Evolutionary conservation across 1,140 invertebrate species (phyloP).

Genomic region (Chymomyza costata): DNA sequence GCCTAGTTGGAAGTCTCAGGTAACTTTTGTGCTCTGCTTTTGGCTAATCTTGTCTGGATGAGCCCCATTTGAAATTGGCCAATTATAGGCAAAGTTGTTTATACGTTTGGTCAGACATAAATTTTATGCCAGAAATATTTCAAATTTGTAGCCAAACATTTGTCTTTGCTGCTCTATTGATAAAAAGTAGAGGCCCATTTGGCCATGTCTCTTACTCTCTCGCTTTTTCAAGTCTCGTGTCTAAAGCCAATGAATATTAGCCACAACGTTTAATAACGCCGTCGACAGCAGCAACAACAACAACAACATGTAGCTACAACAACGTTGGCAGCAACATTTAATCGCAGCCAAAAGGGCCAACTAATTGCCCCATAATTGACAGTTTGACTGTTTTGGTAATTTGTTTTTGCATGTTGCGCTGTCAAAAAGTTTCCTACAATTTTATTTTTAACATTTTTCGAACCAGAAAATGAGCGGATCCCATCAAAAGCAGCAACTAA

Average conservation of each 20-base stretch:
- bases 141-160: constrained; percentile 7
- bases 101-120: constrained; percentile 10
- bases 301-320: constrained; percentile 25
- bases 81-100: constrained; percentile 33
- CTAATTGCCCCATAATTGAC: constrained; percentile 66
- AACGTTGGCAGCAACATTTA: constrained; percentile 37
- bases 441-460: constrained; percentile 11
- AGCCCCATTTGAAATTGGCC: constrained; percentile 17
- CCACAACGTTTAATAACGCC: too few relatives aligned
- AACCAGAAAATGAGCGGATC: constrained; percentile 21
- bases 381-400: constrained; percentile 62
- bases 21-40: too few relatives aligned
- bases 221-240: too few relatives aligned
- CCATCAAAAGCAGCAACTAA: neutral
- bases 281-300: constrained; percentile 34
- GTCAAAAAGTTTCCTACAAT: constrained; percentile 49
- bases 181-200: too few relatives aligned
- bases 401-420: constrained; percentile 68
- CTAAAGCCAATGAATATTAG: too few relatives aligned
- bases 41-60: too few relatives aligned
- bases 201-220: too few relatives aligned
- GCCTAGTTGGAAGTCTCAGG: too few relatives aligned
- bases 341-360: constrained; percentile 38
- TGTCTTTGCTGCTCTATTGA: too few relatives aligned
- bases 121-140: constrained; percentile 43